These are phyloP conservation scores for Embidobia sp. DNA, from an alignment of 2,888 invertebrate genomes.

Conservation along the genomic window DNA sequence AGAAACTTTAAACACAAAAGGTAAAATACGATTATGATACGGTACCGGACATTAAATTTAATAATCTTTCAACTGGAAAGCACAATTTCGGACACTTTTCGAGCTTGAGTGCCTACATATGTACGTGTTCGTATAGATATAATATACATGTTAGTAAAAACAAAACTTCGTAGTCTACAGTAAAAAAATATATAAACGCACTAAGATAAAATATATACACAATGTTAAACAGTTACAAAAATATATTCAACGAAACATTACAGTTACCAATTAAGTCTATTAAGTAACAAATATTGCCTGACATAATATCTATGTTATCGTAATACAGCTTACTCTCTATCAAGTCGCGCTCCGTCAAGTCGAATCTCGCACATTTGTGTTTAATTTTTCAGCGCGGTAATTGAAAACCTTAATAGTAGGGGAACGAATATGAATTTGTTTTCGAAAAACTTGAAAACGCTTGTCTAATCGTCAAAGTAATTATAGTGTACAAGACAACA, in stretches of 20 bases:
- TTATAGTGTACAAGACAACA: too few relatives aligned
- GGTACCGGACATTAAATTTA: constrained; percentile 28
- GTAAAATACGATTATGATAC: constrained; percentile 10
- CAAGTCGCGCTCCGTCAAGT: too few relatives aligned
- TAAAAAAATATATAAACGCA: constrained; percentile 14
- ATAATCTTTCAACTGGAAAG: constrained; percentile 23
- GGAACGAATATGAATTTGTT: too few relatives aligned
- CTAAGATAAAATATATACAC: constrained; percentile 16
- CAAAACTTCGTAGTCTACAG: neutral
- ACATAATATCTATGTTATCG: constrained; percentile 38
- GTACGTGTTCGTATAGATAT: neutral
- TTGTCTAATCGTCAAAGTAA: too few relatives aligned
- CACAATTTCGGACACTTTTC: constrained; percentile 22
- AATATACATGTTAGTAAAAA: constrained; percentile 15
- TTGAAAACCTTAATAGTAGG: too few relatives aligned
- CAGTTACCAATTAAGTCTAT: neutral
- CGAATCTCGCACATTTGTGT: too few relatives aligned
- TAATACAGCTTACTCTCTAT: too few relatives aligned
- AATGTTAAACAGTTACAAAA: constrained; percentile 7
- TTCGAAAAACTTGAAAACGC: too few relatives aligned
- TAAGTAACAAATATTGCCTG: constrained; percentile 26
- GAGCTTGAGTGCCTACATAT: neutral
- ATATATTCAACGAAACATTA: constrained; percentile 1
- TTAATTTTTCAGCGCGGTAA: too few relatives aligned
- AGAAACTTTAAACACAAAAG: constrained; percentile 15